phyloP scores from a whole-genome alignment of 1,140 invertebrate species.

The Ctenoplectra terminalis region DNA sequence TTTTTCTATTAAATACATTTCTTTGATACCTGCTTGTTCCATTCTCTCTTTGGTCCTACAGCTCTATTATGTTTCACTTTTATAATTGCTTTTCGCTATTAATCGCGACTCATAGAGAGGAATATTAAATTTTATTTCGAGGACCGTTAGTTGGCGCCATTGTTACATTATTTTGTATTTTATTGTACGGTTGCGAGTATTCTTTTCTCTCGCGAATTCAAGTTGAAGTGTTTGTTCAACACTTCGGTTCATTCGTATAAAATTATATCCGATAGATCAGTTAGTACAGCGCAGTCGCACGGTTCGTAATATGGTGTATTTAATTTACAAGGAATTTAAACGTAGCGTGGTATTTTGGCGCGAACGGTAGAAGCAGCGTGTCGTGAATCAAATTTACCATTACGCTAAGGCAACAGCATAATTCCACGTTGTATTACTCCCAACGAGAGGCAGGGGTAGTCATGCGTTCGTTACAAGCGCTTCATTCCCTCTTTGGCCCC shows the following conservation, averaged over 20 bases:
- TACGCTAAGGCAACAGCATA: background rate
- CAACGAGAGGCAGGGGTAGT: background rate
- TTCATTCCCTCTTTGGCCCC: no score
- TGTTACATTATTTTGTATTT: background rate
- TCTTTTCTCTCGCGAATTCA: background rate
- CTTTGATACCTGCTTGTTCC: background rate
- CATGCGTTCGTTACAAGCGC: background rate
- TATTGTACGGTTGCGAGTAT: background rate
- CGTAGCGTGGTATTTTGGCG: background rate
- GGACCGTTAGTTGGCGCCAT: background rate
- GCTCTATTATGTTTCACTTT: background rate
- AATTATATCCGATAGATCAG: no score
- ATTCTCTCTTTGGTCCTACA: background rate
- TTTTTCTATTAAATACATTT: background rate
- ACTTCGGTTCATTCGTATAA: no score
- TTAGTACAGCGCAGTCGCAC: no score
- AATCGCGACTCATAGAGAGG: background rate
- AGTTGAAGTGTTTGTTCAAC: no score
- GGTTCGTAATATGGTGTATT: background rate
- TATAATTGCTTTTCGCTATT: background rate
- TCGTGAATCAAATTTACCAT: slow-evolving; percentile 11
- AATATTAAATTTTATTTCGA: slow-evolving; percentile 12
- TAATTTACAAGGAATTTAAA: background rate
- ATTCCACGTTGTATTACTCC: background rate
- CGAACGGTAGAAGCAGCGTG: background rate